Base-by-base conservation (phyloP, 2,888 invertebrate genomes). In the Epirrhoe alternata region DNA sequence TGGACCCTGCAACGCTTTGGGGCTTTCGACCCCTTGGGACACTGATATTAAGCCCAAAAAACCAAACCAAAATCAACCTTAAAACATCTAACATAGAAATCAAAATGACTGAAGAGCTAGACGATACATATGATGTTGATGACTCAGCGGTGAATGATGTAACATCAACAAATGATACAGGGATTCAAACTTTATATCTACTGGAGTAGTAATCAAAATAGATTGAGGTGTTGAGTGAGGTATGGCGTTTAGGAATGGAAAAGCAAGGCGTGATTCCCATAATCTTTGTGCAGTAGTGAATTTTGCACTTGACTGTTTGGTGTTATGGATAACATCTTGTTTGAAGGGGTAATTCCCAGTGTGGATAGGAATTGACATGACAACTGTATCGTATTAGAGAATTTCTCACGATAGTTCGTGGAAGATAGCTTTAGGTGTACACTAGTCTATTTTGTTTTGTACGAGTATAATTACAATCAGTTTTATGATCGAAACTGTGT, bases 201-300 rank as follows among this genome's bases (percentile, higher is more conserved):
- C 5, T 0, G 0, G 0, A 0, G 14, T 52, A 74, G 47, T 57
- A 60, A 68, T 10, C 16, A 68, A 42, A 74, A 73, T 76, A 0
- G 7, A 6, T 31, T 77, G 61, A 1, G 12, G 5, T 1, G 5
- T 6, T 0, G 0, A n/a, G 12, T 45, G 38, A 54, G 52, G 75
- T 74, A 71, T 6, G 76, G 16, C 69, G 14, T 86, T 86, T 74
- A 64, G 50, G 57, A 72, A 68, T 71, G 58, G 51, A 1, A 49
- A n/a, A 52, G 6, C 42, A 33, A 86, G 85, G 86, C 88, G 90
- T 92, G 91, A 93, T 92, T 92, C 90, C 81, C 88, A 90, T 92
- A 91, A 92, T 91, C 90, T 87, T 87, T 86, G 82, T 85, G 82
- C 82, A 84, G 82, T 82, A 88, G 85, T 83, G 87, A 90, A 88